Conservation (phyloP, 1,140 invertebrate genomes). For the Reticulitermes speratus region DNA sequence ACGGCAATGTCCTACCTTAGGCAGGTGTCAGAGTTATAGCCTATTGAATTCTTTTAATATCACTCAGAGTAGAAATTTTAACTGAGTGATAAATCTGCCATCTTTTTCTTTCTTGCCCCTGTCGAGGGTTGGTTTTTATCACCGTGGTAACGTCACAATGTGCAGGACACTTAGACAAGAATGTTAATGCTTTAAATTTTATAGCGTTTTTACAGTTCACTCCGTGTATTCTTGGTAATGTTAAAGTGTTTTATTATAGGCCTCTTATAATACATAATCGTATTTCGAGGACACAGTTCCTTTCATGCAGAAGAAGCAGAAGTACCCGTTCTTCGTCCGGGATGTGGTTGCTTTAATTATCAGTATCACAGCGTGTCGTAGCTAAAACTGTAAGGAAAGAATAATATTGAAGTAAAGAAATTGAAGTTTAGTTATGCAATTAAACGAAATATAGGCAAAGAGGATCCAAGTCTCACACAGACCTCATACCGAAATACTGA, state of each 20-base stretch:
- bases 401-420: no score
- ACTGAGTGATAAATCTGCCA: background rate
- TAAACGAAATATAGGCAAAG: no score
- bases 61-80: background rate
- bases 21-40: background rate
- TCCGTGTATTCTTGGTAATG: background rate
- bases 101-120: background rate
- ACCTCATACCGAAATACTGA: no score
- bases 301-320: background rate
- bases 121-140: constrained; percentile 4
- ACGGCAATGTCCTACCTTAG: background rate
- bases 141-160: background rate
- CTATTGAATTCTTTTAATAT: background rate
- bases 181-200: background rate
- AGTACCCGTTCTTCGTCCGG: background rate
- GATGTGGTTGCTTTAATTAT: no score
- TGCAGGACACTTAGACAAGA: background rate
- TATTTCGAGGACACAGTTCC: background rate
- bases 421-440: no score
- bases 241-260: background rate
- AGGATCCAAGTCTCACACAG: no score
- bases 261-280: background rate
- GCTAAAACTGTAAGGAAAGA: no score
- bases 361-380: no score
- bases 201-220: background rate